Percentiles rank a stretch among this genome's conserved stretches.
These are phyloP conservation scores for Xiphophorus couchianus DNA, from an alignment of 2,113 vertebrate genomes.

Conservation along the genomic window DNA sequence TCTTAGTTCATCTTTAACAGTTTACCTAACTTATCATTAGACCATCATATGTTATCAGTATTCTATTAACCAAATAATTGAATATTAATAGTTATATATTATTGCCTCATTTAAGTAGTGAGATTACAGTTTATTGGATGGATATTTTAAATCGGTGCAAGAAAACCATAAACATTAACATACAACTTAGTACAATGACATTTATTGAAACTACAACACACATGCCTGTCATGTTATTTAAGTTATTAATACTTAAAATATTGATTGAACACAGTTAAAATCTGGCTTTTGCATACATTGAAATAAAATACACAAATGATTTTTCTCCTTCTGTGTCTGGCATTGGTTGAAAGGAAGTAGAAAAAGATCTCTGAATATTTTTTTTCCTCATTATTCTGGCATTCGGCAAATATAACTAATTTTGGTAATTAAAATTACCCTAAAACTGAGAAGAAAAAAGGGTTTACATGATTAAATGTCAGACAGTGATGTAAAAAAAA, in stretches of 20 bases:
- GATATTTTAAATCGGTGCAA: neutral
- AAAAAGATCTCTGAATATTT: neutral
- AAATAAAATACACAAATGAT: too few species aligned
- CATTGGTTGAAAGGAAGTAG: neutral
- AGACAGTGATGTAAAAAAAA: neutral
- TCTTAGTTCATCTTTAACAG: conserved; percentile 47
- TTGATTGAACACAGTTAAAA: too few species aligned
- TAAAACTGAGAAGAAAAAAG: too few species aligned
- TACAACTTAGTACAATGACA: neutral
- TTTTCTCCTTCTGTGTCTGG: too few species aligned
- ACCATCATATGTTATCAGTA: conserved; percentile 35
- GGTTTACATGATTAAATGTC: neutral
- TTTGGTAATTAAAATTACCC: too few species aligned
- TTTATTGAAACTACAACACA: neutral
- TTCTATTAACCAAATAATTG: conserved; percentile 31
- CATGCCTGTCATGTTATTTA: neutral
- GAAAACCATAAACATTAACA: neutral
- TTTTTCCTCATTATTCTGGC: too few species aligned
- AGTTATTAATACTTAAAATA: neutral
- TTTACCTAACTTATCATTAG: conserved; percentile 45
- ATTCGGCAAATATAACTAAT: too few species aligned
- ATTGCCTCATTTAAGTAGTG: neutral
- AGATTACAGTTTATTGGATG: neutral
- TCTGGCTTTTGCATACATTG: too few species aligned
- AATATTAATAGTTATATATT: conserved; percentile 10